Evolutionary conservation across 1,140 invertebrate species (phyloP).

Genomic region (Papilio dardanus): DNA sequence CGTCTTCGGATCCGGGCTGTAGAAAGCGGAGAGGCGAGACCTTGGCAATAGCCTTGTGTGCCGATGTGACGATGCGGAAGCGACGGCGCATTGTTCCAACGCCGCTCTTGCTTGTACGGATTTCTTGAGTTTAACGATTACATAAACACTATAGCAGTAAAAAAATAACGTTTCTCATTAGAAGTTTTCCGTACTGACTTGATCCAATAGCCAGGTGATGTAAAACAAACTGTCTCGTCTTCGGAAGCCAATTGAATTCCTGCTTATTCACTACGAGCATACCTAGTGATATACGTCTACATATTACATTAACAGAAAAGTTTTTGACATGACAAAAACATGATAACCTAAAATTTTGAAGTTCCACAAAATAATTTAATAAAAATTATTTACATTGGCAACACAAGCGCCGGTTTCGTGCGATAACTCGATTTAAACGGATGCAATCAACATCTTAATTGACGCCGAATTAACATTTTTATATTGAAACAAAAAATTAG

Average conservation of each 20-base stretch:
- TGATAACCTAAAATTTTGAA: not conserved
- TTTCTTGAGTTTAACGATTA: conserved; percentile 20
- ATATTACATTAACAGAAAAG: too few relatives aligned
- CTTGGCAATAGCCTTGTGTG: conserved; percentile 76
- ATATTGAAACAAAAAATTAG: conserved; percentile 31
- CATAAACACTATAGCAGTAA: not conserved
- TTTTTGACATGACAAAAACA: not conserved
- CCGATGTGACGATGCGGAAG: conserved; percentile 71
- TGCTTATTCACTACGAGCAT: too few relatives aligned
- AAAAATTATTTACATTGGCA: not conserved
- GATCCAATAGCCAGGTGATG: not conserved
- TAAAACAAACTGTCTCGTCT: too few relatives aligned
- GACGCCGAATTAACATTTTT: conserved; percentile 28
- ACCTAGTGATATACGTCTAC: too few relatives aligned
- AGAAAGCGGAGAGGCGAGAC: conserved; percentile 64
- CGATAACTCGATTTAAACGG: conserved; percentile 46
- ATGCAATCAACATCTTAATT: conserved; percentile 39
- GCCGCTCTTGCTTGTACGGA: conserved; percentile 40
- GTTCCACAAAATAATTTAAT: not conserved
- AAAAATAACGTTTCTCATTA: not conserved
- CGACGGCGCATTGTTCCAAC: conserved; percentile 66
- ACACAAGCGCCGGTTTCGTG: not conserved
- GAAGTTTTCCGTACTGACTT: not conserved
- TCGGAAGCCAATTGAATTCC: too few relatives aligned
- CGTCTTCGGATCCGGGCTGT: conserved; percentile 38